Base-by-base conservation (phyloP, 2,888 invertebrate species). In the Andrena minutula region DNA sequence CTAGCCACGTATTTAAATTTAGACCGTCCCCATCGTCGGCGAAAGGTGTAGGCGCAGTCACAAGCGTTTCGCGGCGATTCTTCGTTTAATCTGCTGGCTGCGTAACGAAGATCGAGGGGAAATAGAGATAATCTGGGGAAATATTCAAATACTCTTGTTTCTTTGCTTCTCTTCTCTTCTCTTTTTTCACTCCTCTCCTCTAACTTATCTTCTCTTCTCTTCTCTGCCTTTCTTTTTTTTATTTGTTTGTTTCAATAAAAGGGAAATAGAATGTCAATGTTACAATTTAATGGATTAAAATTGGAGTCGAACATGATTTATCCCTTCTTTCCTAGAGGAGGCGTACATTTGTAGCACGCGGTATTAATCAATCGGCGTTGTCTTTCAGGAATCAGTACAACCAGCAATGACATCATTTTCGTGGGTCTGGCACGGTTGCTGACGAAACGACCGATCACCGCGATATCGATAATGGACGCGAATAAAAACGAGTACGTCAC, bases 401-500 rank as follows among this genome's bases (percentile, higher is more conserved):
- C 91, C 26, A 91, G 88, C 79, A 94, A 94, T 85, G 93, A 94
- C 75, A 82, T 94, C 26, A 94, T 96, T 79, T 96, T 97, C 90
- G 95, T 97, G 89, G 97, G 97, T 73, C 96, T 98, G 92, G 97
- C 97, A 30, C 95, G 96, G 91, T 94, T 97, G 32, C 94, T 96
- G 89, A 95, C 96, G 90, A 97, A 97, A 66, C 95, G 96, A 75
- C 95, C 96, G 71, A 95, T 97, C 66, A 96, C 96, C 47, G 95
- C 96, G 88, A 94, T 96, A 72, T 95, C 95, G 8, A 92, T 96
- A 61, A 93, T 96, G 76, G 96, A 97, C 90, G 95, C 96, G 7
- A 96, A 95, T 78, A 96, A 97, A 88, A 96, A 98, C 90, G 98
- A 98, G 93, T 99, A 98, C 94, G 96, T 97, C 92, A 98, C 98